Evolutionary conservation across 2,888 invertebrate species (phyloP).

Genomic region (Conomelus anceps): DNA sequence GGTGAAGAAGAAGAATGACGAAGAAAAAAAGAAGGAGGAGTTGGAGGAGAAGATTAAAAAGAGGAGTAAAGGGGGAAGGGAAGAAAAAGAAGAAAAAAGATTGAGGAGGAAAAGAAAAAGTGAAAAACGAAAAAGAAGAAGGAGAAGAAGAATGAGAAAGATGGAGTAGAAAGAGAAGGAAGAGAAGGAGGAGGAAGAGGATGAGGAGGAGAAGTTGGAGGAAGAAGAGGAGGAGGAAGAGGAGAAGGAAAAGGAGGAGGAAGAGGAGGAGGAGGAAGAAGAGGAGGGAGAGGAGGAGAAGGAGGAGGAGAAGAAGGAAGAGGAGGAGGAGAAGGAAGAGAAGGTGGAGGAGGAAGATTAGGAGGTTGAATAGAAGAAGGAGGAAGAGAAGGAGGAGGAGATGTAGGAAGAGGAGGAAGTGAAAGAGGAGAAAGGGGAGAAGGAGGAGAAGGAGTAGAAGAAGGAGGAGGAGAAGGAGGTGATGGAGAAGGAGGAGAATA

Average conservation of each 20-base stretch:
- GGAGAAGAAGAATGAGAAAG: background rate
- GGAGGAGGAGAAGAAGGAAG: background rate
- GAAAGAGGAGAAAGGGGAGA: background rate
- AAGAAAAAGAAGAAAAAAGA: background rate
- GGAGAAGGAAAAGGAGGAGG: too few relatives aligned
- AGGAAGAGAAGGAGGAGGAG: too few relatives aligned
- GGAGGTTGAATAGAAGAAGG: too few relatives aligned
- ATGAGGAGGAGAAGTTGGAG: background rate
- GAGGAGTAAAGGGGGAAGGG: background rate
- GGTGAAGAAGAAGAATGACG: background rate
- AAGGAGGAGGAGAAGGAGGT: background rate
- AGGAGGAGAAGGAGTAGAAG: background rate
- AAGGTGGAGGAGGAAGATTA: too few relatives aligned
- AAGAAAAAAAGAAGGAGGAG: too few relatives aligned
- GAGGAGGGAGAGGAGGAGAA: too few relatives aligned
- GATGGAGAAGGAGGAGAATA: too few relatives aligned
- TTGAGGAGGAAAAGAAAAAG: background rate
- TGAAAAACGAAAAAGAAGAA: too few relatives aligned
- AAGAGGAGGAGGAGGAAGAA: too few relatives aligned
- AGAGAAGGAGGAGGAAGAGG: background rate
- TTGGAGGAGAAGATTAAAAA: background rate
- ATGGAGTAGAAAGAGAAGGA: background rate
- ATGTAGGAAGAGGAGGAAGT: too few relatives aligned
- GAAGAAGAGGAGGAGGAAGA: background rate
- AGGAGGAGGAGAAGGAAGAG: background rate